Conservation (phyloP, 2,113 vertebrate genomes). For the Apteryx owenii region DNA sequence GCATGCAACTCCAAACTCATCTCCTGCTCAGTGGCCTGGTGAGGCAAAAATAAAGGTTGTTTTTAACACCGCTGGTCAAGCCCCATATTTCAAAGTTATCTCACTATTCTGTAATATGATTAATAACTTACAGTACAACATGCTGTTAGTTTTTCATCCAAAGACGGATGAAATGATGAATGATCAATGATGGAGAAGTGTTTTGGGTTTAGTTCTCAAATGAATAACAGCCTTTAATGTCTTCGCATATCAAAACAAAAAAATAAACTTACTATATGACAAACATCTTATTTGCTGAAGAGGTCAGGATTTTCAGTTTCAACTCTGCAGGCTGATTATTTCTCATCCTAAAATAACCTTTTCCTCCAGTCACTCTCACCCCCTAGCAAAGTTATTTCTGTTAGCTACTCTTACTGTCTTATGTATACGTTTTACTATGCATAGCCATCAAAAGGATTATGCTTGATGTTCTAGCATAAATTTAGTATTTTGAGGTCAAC, state of each 20-base stretch:
- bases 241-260: background rate
- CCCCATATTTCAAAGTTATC: background rate
- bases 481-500: background rate
- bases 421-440: background rate
- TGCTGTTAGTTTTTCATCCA: background rate
- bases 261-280: background rate
- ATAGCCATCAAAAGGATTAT: background rate
- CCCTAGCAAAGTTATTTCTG: background rate
- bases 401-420: background rate
- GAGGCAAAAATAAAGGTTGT: slow-evolving; percentile 45
- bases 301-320: background rate
- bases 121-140: background rate
- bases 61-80: background rate
- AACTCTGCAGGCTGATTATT: background rate
- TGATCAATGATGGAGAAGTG: background rate
- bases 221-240: background rate
- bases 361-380: background rate
- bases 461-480: accelerated
- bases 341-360: background rate
- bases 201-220: background rate
- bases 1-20: slow-evolving; percentile 91
- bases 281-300: background rate
- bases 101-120: background rate
- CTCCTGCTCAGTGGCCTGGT: slow-evolving; percentile 98
- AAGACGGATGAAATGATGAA: background rate